Evolutionary conservation across 2,113 vertebrate genomes (phyloP).

Genomic region (Rhipidura dahli): DNA sequence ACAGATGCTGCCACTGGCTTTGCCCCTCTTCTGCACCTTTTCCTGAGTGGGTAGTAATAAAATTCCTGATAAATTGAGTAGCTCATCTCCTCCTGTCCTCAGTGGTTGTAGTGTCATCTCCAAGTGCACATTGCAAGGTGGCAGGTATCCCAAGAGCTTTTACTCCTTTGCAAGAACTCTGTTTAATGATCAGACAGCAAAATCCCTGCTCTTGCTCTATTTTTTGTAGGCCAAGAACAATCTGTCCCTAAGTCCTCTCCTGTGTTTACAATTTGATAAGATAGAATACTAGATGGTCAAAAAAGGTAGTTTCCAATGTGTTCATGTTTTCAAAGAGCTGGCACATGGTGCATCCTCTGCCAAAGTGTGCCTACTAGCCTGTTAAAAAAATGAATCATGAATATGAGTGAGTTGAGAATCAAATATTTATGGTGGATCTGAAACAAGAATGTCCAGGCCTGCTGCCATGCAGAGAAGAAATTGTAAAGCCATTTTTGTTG

Average conservation of each 20-base stretch:
- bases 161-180: background rate
- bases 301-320: slow-evolving; percentile 44
- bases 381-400: slow-evolving; percentile 59
- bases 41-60: background rate
- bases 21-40: background rate
- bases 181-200: background rate
- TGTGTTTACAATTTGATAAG: background rate
- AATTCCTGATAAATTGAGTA: background rate
- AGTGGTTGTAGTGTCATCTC: background rate
- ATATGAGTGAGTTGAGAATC: slow-evolving; percentile 62
- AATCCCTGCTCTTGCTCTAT: background rate
- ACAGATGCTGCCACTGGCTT: background rate
- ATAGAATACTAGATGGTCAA: slow-evolving; percentile 52
- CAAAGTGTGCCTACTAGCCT: slow-evolving; percentile 65
- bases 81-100: background rate
- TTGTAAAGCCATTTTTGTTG: background rate
- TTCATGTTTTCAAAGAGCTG: slow-evolving; percentile 14
- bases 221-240: background rate
- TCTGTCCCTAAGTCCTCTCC: background rate
- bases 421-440: slow-evolving; percentile 73
- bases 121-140: background rate
- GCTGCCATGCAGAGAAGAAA: slow-evolving; percentile 52
- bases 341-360: slow-evolving; percentile 48
- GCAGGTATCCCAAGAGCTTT: background rate
- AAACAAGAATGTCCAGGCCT: slow-evolving; percentile 76